phyloP scores from a whole-genome alignment of 2,797 vertebrate genomes.

The Babyrousa celebensis region DNA sequence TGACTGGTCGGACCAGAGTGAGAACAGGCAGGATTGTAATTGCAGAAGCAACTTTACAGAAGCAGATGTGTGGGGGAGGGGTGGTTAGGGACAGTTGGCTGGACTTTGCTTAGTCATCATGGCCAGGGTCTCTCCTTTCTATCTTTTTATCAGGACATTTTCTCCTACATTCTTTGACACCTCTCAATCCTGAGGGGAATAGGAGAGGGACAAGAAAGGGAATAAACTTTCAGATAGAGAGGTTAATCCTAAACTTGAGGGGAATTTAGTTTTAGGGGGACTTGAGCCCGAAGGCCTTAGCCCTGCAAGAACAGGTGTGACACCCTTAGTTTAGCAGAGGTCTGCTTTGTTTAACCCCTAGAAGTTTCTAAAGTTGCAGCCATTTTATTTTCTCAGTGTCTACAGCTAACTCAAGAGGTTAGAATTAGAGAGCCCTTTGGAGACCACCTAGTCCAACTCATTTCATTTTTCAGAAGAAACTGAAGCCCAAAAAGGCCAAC shows the following conservation, averaged over 20 bases:
- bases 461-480: slow-evolving; percentile 62
- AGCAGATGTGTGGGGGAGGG: too few relatives aligned
- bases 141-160: too few relatives aligned
- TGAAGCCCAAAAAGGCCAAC: not conserved
- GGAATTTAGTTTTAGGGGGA: not conserved
- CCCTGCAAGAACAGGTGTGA: not conserved
- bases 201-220: not conserved
- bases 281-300: not conserved
- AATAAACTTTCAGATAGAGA: not conserved
- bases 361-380: not conserved
- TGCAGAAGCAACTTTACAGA: too few relatives aligned
- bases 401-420: slow-evolving; percentile 44
- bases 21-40: too few relatives aligned
- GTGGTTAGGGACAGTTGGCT: too few relatives aligned
- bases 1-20: too few relatives aligned
- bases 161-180: not conserved
- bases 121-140: too few relatives aligned
- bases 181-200: not conserved
- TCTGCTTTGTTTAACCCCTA: slow-evolving; percentile 56
- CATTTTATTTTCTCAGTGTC: slow-evolving; percentile 49
- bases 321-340: not conserved
- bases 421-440: slow-evolving; percentile 23
- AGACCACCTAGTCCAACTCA: slow-evolving; percentile 37
- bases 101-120: too few relatives aligned
- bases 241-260: not conserved